phyloP scores from a whole-genome alignment of 2,888 invertebrate genomes.

The Drosophila prostipennis region DNA sequence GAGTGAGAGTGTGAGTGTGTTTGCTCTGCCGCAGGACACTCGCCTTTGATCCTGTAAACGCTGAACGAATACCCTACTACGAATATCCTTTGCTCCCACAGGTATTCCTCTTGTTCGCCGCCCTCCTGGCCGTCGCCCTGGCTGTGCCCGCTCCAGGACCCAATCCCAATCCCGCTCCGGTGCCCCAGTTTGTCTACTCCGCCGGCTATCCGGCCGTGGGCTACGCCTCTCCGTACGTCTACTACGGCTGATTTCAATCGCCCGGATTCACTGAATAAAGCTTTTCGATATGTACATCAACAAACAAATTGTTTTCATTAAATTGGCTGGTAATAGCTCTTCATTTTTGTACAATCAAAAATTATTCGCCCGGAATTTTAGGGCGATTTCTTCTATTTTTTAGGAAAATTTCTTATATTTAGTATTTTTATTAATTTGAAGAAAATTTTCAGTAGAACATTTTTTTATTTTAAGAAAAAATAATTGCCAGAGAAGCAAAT shows the following conservation, averaged over 20 bases:
- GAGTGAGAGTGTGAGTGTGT: conserved; percentile 29
- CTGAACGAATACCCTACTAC: neutral
- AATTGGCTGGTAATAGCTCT: neutral
- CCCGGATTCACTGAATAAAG: conserved; percentile 28
- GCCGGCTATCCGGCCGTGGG: conserved; percentile 60
- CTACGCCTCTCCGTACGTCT: conserved; percentile 70
- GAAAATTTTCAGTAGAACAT: too few relatives aligned
- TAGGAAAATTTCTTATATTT: too few relatives aligned
- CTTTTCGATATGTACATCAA: conserved; percentile 8
- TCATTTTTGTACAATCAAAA: too few relatives aligned
- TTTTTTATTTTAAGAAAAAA: too few relatives aligned
- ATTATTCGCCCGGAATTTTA: too few relatives aligned
- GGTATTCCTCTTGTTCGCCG: conserved; percentile 60
- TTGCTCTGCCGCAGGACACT: conserved; percentile 6
- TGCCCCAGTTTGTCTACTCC: conserved; percentile 68
- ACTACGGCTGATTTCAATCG: conserved; percentile 58
- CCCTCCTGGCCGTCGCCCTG: conserved; percentile 54
- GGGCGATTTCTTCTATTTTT: too few relatives aligned
- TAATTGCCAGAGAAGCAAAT: too few relatives aligned
- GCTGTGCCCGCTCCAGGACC: conserved; percentile 66
- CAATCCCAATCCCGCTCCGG: conserved; percentile 65
- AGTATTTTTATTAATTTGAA: too few relatives aligned
- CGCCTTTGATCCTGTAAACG: conserved; percentile 3
- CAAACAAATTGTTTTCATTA: neutral
- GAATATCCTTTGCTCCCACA: conserved; percentile 5